Evolutionary conservation across 2,888 invertebrate species (phyloP).

Genomic region (Minunthozetes semirufus): DNA sequence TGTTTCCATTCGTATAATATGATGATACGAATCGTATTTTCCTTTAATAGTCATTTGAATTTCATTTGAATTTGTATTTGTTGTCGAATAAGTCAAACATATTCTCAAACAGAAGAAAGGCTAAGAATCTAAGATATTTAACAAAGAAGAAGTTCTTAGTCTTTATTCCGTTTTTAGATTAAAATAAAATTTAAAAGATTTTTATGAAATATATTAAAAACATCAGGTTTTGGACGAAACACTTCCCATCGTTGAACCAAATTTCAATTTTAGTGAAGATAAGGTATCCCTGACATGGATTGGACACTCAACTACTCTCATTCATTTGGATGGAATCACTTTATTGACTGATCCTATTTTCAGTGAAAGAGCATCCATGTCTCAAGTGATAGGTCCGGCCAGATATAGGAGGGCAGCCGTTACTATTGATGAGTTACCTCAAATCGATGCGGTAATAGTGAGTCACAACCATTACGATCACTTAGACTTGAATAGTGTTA

Average conservation of each 20-base stretch:
- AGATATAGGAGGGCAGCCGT: conserved; percentile 48
- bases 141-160: too few relatives aligned
- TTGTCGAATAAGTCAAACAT: too few relatives aligned
- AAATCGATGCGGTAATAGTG: conserved; percentile 50
- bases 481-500: conserved; percentile 46
- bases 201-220: neutral
- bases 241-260: conserved; percentile 46
- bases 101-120: too few relatives aligned
- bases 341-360: conserved; percentile 52
- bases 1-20: too few relatives aligned
- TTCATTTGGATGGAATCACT: conserved; percentile 48
- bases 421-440: conserved; percentile 48
- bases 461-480: conserved; percentile 53
- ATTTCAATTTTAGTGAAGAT: conserved; percentile 42
- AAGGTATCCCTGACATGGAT: conserved; percentile 49
- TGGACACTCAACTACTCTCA: conserved; percentile 51
- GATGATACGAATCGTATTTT: too few relatives aligned
- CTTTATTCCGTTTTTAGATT: too few relatives aligned
- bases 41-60: too few relatives aligned
- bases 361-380: conserved; percentile 47
- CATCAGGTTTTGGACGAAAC: conserved; percentile 44
- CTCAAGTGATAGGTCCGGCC: conserved; percentile 46
- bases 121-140: too few relatives aligned
- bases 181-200: neutral
- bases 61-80: too few relatives aligned